Percentiles rank a stretch among this genome's conserved stretches.
These are phyloP conservation scores for Epizoanthus stellaris DNA, from an alignment of 92 coral and sea anemone genomes.

Conservation along the genomic window DNA sequence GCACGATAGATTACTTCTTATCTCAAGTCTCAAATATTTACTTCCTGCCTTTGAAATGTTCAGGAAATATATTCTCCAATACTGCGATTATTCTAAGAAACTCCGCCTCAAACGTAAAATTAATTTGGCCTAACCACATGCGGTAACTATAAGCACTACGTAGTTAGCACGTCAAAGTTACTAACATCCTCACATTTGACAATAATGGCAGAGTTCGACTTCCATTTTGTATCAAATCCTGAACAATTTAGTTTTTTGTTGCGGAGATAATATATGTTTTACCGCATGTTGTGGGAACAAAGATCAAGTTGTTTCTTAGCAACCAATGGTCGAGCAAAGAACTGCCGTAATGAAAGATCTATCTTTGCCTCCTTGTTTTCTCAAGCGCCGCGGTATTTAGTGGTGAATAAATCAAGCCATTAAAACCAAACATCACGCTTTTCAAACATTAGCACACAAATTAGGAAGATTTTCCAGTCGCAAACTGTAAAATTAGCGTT, in stretches of 20 bases:
- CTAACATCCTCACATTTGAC: conserved; percentile 10
- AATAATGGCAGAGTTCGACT: conserved; percentile 4
- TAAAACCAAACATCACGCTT: not conserved
- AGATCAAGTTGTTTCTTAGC: conserved; percentile 44
- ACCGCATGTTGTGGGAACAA: conserved; percentile 39
- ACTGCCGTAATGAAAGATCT: conserved; percentile 26
- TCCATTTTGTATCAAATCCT: conserved; percentile 28
- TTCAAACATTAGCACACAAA: not conserved
- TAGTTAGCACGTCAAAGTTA: conserved; percentile 4
- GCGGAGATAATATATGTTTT: conserved; percentile 36
- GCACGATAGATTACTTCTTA: conserved; percentile 65
- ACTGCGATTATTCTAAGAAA: conserved; percentile 65
- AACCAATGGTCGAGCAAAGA: conserved; percentile 39
- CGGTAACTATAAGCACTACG: conserved; percentile 41
- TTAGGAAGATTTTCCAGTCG: not conserved
- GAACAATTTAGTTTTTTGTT: conserved; percentile 29
- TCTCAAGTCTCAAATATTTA: conserved; percentile 79
- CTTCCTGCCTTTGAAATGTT: conserved; percentile 69
- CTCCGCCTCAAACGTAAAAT: conserved; percentile 84
- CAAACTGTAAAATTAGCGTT: not conserved
- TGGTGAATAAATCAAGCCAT: not conserved
- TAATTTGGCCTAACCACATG: conserved; percentile 65
- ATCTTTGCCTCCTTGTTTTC: conserved; percentile 19
- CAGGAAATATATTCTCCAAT: conserved; percentile 86
- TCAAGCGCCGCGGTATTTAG: conserved; percentile 17